phyloP scores from a whole-genome alignment of 1,140 invertebrate genomes.

The Trichonephila inaurata region DNA sequence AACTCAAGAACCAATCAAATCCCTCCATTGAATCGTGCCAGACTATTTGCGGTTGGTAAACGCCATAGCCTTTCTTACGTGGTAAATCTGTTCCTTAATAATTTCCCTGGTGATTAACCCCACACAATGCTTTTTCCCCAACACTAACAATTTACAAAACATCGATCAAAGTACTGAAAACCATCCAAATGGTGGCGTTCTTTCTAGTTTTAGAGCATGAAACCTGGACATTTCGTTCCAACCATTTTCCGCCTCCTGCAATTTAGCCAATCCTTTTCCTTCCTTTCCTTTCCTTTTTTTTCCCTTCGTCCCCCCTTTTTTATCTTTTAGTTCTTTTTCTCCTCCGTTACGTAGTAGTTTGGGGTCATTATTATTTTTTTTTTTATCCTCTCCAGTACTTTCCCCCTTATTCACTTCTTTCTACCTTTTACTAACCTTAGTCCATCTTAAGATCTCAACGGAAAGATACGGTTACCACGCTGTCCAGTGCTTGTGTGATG shows the following conservation, averaged over 20 bases:
- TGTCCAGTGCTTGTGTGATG: slow-evolving; percentile 10
- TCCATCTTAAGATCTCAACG: not conserved
- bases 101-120: not conserved
- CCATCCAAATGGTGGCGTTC: not conserved
- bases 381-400: not conserved
- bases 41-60: too few relatives aligned
- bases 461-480: slow-evolving; percentile 3
- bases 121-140: not conserved
- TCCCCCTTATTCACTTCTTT: not conserved
- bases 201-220: not conserved
- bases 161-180: not conserved
- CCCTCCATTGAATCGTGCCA: too few relatives aligned
- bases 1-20: too few relatives aligned
- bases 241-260: slow-evolving; percentile 36
- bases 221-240: slow-evolving; percentile 35
- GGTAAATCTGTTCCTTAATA: too few relatives aligned
- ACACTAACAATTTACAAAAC: not conserved
- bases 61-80: too few relatives aligned
- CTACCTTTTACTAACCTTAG: not conserved
- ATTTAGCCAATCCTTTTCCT: slow-evolving; percentile 38
- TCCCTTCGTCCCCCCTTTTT: not conserved
- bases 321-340: not conserved
- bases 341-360: slow-evolving; percentile 24
- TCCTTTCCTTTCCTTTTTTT: not conserved
- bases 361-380: not conserved